Evolutionary conservation across 2,888 invertebrate species (phyloP).

Genomic region (Vannuccia rotundouncinata): DNA sequence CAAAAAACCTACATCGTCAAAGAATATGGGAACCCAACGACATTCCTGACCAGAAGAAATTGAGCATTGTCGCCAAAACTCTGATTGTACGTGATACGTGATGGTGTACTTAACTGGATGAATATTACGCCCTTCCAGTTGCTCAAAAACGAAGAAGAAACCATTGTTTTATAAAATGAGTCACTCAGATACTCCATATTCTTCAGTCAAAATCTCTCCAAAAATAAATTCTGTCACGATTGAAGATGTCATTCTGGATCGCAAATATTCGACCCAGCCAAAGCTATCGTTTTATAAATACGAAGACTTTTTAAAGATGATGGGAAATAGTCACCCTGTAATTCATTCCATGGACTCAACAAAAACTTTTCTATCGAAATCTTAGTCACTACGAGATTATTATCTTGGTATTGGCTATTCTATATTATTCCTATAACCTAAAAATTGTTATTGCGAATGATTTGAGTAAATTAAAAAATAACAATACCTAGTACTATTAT

Average conservation of each 20-base stretch:
- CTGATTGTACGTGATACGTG: slow-evolving; percentile 3
- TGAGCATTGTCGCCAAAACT: slow-evolving; percentile 4
- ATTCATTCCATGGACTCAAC: slow-evolving; percentile 15
- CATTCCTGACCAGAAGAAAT: not conserved
- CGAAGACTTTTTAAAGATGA: slow-evolving; percentile 15
- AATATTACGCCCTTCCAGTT: slow-evolving; percentile 11
- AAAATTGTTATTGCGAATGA: not conserved
- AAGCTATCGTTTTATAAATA: not conserved
- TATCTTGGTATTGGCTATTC: slow-evolving; percentile 7
- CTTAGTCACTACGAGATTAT: slow-evolving; percentile 9
- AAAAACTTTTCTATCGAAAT: slow-evolving; percentile 15
- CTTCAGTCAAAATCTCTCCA: slow-evolving; percentile 21
- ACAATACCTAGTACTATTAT: slow-evolving; percentile 3
- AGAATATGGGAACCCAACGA: slow-evolving; percentile 14
- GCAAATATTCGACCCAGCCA: slow-evolving; percentile 6
- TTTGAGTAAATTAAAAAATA: slow-evolving; percentile 3
- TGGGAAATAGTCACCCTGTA: not conserved
- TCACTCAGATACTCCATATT: slow-evolving; percentile 22
- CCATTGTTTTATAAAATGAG: slow-evolving; percentile 24
- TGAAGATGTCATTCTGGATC: not conserved
- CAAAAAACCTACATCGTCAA: slow-evolving; percentile 4
- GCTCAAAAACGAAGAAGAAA: not conserved
- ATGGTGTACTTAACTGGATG: slow-evolving; percentile 23
- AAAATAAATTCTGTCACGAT: not conserved
- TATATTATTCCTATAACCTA: slow-evolving; percentile 20